phyloP scores from a whole-genome alignment of 2,797 vertebrate genomes.

The Brachyalestes nurse region DNA sequence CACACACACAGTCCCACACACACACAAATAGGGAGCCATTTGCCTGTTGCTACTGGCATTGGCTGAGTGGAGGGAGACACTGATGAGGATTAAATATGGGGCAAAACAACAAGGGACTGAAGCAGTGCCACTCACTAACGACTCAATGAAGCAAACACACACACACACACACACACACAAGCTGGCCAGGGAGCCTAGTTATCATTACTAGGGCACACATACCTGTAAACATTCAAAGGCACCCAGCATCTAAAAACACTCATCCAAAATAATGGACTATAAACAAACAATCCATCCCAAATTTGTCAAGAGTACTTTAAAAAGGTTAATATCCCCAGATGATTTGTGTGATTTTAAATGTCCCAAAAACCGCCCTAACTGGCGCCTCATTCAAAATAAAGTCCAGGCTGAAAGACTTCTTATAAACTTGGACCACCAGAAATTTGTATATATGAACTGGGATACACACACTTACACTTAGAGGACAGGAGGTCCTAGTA shows the following conservation, averaged over 20 bases:
- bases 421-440: no score
- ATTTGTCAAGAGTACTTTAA: neutral
- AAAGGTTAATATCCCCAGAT: no score
- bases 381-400: no score
- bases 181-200: neutral
- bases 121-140: slow-evolving; percentile 59
- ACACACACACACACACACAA: neutral
- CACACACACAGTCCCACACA: slow-evolving; percentile 64
- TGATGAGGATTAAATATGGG: slow-evolving; percentile 90
- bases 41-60: slow-evolving; percentile 87
- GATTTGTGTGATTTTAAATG: no score
- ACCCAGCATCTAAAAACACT: slow-evolving; percentile 1
- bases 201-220: neutral
- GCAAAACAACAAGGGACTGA: slow-evolving; percentile 69
- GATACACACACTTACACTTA: neutral
- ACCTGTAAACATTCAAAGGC: neutral
- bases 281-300: neutral
- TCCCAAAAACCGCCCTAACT: no score
- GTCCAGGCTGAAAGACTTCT: no score
- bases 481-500: no score
- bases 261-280: neutral
- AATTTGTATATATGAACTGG: neutral
- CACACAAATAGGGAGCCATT: slow-evolving; percentile 84
- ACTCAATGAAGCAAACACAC: slow-evolving; percentile 43
- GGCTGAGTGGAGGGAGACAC: slow-evolving; percentile 82